Evolutionary conservation across 2,113 vertebrate species (phyloP).

Genomic region (Phalacrocorax pelagicus): DNA sequence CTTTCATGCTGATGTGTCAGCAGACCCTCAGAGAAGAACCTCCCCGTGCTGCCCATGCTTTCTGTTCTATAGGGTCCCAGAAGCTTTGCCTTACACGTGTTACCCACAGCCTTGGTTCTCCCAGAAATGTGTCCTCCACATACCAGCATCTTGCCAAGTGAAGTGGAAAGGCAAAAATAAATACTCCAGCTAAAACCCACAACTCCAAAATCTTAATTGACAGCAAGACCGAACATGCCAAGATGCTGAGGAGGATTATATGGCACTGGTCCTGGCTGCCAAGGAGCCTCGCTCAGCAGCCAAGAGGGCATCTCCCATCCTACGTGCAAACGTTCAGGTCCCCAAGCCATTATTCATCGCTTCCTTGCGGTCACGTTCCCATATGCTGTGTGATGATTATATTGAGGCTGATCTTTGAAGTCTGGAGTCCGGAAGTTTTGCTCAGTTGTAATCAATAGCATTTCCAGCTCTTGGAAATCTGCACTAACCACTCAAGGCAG

Average conservation of each 20-base stretch:
- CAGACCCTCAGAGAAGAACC: background rate
- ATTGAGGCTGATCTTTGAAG: constrained; percentile 34
- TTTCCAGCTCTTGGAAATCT: constrained; percentile 56
- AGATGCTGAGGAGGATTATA: background rate
- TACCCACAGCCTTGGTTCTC: background rate
- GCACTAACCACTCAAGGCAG: constrained; percentile 32
- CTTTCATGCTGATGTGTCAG: background rate
- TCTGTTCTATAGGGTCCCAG: background rate
- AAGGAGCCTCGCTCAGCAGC: background rate
- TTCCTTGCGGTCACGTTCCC: background rate
- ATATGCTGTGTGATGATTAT: background rate
- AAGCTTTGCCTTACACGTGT: background rate
- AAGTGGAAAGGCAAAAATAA: constrained; percentile 21
- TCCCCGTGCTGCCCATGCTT: background rate
- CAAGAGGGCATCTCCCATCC: background rate
- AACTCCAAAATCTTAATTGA: background rate
- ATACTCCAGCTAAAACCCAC: background rate
- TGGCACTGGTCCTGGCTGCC: background rate
- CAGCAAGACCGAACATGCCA: background rate
- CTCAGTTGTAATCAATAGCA: constrained; percentile 48
- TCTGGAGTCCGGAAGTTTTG: constrained; percentile 51
- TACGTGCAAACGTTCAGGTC: accelerated
- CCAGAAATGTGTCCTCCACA: background rate
- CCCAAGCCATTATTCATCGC: background rate
- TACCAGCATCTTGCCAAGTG: background rate